Conservation (phyloP, 2,888 invertebrate genomes). For the Habrosyne pyritoides region DNA sequence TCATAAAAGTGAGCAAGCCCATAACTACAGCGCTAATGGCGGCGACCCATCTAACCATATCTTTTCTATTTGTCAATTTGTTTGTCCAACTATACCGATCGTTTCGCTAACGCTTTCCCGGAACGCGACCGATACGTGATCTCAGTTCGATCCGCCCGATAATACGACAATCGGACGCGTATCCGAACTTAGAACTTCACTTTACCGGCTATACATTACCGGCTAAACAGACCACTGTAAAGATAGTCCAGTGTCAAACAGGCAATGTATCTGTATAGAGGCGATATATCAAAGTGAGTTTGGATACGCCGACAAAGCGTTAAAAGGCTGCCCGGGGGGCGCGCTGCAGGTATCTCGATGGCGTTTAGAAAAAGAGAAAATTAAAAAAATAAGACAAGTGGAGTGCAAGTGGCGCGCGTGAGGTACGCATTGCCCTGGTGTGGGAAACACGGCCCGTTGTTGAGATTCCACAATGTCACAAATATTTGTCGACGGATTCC, state of each 20-base stretch:
- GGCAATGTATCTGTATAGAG: slow-evolving; percentile 13
- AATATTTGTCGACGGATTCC: background rate
- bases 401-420: slow-evolving; percentile 34
- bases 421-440: slow-evolving; percentile 25
- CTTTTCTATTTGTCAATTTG: slow-evolving; percentile 29
- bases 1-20: slow-evolving; percentile 21
- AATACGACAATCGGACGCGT: slow-evolving; percentile 18
- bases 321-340: slow-evolving; percentile 37
- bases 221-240: background rate
- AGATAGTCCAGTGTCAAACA: background rate
- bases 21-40: slow-evolving; percentile 13
- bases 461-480: slow-evolving; percentile 3
- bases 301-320: slow-evolving; percentile 31
- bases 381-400: slow-evolving; percentile 45
- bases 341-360: slow-evolving; percentile 44
- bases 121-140: slow-evolving; percentile 45
- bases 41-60: slow-evolving; percentile 15
- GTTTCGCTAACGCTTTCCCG: slow-evolving; percentile 31
- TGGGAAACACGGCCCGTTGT: slow-evolving; percentile 21
- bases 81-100: slow-evolving; percentile 42
- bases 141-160: slow-evolving; percentile 45
- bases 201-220: slow-evolving; percentile 19
- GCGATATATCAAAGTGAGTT: slow-evolving; percentile 8
- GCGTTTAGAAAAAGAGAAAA: slow-evolving; percentile 34
- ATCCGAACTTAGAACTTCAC: slow-evolving; percentile 24